Conservation (phyloP, 2,888 invertebrate species). For the Orthosia cruda region DNA sequence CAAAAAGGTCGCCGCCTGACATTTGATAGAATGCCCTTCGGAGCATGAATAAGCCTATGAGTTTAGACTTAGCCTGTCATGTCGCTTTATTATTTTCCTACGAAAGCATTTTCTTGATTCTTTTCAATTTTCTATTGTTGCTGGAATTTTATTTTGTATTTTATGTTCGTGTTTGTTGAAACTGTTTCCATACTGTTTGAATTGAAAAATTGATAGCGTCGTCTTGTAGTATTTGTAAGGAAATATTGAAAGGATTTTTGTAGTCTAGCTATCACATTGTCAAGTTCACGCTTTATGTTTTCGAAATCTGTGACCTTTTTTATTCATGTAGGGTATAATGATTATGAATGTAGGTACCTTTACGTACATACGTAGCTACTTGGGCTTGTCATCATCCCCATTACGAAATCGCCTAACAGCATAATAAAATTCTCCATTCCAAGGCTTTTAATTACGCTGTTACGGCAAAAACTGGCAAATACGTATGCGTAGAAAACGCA, state of each 20-base stretch:
- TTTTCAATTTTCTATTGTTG: constrained; percentile 67
- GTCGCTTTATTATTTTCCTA: constrained; percentile 67
- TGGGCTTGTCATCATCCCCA: background rate
- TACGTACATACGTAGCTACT: background rate
- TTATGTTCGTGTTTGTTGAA: constrained; percentile 38
- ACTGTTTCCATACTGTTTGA: constrained; percentile 24
- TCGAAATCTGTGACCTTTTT: background rate
- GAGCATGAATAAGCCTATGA: constrained; percentile 82
- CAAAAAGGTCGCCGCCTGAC: constrained; percentile 82
- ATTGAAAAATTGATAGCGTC: constrained; percentile 40
- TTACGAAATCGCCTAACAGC: background rate
- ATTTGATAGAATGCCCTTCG: constrained; percentile 88
- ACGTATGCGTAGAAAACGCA: constrained; percentile 45
- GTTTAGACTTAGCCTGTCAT: constrained; percentile 71
- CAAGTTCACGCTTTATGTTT: background rate
- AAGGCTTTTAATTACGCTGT: constrained; percentile 31
- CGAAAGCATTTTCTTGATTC: constrained; percentile 62
- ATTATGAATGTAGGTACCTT: too few species aligned
- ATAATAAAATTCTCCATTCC: constrained; percentile 40
- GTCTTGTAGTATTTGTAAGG: constrained; percentile 27
- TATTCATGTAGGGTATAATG: background rate
- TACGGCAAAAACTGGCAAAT: constrained; percentile 24
- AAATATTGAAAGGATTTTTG: constrained; percentile 33
- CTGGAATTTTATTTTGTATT: constrained; percentile 46
- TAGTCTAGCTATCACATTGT: constrained; percentile 19